Evolutionary conservation across 2,797 vertebrate genomes (phyloP).

Genomic region (Aplochiton taeniatus): DNA sequence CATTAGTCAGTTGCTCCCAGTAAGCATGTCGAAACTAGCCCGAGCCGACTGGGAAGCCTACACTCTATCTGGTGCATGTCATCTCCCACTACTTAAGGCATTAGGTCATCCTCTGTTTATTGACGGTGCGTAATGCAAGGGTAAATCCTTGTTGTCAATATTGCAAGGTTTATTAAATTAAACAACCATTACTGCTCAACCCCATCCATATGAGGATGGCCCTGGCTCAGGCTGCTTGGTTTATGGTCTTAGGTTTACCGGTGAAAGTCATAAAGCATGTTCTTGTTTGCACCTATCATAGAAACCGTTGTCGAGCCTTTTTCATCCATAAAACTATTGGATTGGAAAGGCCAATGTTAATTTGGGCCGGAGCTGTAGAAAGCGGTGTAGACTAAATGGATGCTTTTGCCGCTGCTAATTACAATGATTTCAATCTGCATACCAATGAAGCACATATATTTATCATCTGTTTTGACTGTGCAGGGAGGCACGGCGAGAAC

Average conservation of each 20-base stretch:
- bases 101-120: background rate
- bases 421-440: conserved; percentile 20
- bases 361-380: conserved; percentile 17
- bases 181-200: conserved; percentile 7
- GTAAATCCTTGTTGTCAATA: conserved; percentile 1
- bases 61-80: conserved; percentile 6
- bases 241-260: background rate
- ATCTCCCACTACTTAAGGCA: background rate
- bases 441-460: conserved; percentile 10
- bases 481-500: background rate
- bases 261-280: conserved; percentile 22
- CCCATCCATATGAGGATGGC: conserved; percentile 9
- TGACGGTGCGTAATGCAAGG: background rate
- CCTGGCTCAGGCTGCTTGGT: conserved; percentile 4
- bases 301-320: conserved; percentile 22
- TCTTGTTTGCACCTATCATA: conserved; percentile 15
- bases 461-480: too few relatives aligned
- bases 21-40: conserved; percentile 38
- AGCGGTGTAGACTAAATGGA: background rate
- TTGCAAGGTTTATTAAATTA: conserved; percentile 25
- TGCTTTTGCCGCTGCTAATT: conserved; percentile 7
- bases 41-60: conserved; percentile 25
- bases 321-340: conserved; percentile 12
- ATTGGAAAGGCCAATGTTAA: conserved; percentile 35
- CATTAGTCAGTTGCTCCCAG: conserved; percentile 36